These are phyloP conservation scores for Eristalis pertinax DNA, from an alignment of 2,888 invertebrate species.

Conservation along the genomic window DNA sequence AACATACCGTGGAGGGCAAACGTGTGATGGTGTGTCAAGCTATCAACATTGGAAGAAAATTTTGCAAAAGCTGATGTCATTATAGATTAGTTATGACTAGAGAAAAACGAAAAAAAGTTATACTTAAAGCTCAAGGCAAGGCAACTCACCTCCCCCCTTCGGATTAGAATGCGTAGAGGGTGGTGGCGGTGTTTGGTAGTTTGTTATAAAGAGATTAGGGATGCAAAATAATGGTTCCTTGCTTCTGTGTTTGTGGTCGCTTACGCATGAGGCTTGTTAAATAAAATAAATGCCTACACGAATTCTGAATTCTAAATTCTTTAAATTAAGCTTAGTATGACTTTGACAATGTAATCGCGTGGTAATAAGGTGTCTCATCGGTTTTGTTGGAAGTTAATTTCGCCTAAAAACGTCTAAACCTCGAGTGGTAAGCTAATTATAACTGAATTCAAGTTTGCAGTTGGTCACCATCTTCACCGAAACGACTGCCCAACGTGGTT, in stretches of 20 bases:
- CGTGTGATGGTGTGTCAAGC: conserved; percentile 54
- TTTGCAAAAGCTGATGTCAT: conserved; percentile 36
- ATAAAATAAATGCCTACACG: too few relatives aligned
- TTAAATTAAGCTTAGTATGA: too few relatives aligned
- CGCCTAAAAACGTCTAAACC: too few relatives aligned
- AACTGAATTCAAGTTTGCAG: too few relatives aligned
- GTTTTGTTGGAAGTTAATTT: too few relatives aligned
- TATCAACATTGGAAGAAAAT: conserved; percentile 46
- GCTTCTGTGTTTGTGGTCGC: not conserved
- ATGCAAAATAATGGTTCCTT: not conserved
- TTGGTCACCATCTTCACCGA: too few relatives aligned
- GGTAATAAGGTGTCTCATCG: too few relatives aligned
- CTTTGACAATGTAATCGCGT: too few relatives aligned
- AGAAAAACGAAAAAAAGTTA: not conserved
- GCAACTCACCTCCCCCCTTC: not conserved
- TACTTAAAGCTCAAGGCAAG: conserved; percentile 1
- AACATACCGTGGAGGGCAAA: conserved; percentile 69
- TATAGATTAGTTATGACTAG: conserved; percentile 28
- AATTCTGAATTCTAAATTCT: too few relatives aligned
- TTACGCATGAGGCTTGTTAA: too few relatives aligned
- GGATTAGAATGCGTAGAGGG: not conserved
- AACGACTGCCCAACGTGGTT: too few relatives aligned
- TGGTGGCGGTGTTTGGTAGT: not conserved
- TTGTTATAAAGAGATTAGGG: not conserved
- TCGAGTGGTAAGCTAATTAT: too few relatives aligned